Evolutionary conservation across 2,113 vertebrate genomes (phyloP).

Genomic region (Cryptotis parvus): DNA sequence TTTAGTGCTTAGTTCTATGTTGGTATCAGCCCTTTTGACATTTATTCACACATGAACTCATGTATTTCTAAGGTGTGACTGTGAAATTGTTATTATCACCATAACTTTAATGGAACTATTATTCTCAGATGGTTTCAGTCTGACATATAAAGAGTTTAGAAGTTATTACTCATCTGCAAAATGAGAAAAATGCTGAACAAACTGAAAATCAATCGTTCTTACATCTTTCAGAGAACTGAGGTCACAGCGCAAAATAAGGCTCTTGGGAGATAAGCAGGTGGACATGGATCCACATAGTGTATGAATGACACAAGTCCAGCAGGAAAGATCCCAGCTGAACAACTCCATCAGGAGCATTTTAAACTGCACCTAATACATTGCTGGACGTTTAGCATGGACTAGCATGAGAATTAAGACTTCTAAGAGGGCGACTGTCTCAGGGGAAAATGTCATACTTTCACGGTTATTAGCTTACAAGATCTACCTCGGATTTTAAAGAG

Average conservation of each 20-base stretch:
- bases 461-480: background rate
- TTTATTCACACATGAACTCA: no score
- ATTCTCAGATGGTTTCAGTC: background rate
- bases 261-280: background rate
- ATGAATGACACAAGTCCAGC: background rate
- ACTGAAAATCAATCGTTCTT: background rate
- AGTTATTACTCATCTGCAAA: background rate
- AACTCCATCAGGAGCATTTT: background rate
- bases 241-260: background rate
- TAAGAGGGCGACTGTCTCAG: background rate
- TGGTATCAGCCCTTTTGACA: no score
- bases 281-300: background rate
- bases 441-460: background rate
- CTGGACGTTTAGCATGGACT: background rate
- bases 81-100: background rate
- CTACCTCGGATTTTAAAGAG: background rate
- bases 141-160: background rate
- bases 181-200: background rate
- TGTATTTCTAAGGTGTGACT: no score
- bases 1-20: no score
- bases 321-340: background rate
- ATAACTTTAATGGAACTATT: background rate
- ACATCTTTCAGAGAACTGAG: background rate
- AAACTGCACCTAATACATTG: background rate
- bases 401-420: background rate